Conservation (phyloP, 23 tunicate genomes). For the Styela plicata region DNA sequence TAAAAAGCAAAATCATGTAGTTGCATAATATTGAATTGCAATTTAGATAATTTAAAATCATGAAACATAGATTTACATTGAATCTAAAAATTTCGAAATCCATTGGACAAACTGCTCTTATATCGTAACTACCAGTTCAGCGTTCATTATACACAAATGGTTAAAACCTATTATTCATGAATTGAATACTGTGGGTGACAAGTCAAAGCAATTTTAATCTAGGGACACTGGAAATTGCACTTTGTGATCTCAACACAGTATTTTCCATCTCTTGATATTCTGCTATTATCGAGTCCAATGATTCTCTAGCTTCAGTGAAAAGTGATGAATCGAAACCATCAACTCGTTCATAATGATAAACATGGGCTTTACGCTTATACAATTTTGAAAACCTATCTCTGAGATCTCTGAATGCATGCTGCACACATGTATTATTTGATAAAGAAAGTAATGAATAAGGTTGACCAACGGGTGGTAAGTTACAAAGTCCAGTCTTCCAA, state of each 20-base stretch:
- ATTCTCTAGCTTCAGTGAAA: slow-evolving; percentile 63
- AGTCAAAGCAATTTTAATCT: neutral
- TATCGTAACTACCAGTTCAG: too few species aligned
- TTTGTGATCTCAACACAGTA: neutral
- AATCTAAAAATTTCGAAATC: too few species aligned
- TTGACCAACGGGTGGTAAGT: slow-evolving; percentile 83
- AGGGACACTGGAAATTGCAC: neutral
- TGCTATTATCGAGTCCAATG: slow-evolving; percentile 50
- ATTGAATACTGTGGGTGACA: too few species aligned
- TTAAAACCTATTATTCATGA: too few species aligned
- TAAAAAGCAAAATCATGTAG: too few species aligned
- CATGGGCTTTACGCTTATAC: slow-evolving; percentile 84
- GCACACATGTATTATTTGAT: slow-evolving; percentile 81
- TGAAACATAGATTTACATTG: too few species aligned
- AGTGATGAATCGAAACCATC: slow-evolving; percentile 80
- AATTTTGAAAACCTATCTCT: slow-evolving; percentile 54
- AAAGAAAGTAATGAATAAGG: slow-evolving; percentile 85
- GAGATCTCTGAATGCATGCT: slow-evolving; percentile 60
- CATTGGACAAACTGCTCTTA: too few species aligned
- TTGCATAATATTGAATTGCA: too few species aligned
- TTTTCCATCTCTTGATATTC: slow-evolving; percentile 76
- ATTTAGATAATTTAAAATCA: too few species aligned
- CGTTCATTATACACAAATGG: too few species aligned
- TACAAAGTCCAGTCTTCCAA: slow-evolving; percentile 99
- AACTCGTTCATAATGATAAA: slow-evolving; percentile 83